Evolutionary conservation across 2,888 invertebrate genomes (phyloP), one percentile per base, ranked within the genome.

Genomic region (Harmothoe impar): DNA sequence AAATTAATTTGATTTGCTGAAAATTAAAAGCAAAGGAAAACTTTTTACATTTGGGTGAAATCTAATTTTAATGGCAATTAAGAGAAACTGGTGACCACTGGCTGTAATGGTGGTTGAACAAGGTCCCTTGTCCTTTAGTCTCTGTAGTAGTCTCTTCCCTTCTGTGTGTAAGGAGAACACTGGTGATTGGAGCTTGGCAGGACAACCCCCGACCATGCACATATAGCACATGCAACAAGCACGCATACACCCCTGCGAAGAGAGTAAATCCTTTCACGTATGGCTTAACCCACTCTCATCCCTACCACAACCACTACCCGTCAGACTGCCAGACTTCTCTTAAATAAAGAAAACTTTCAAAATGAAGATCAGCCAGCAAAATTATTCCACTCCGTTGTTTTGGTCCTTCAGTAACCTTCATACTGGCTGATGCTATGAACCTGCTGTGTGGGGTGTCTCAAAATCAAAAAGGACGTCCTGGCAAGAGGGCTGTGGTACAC

Each of bases 141-240:
- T n/a, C n/a, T n/a, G n/a, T n/a, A 43, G 3, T 43, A 43, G 43
- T 3, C 62, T n/a, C 62, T 62, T 3, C 62, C 62, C 62, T 62
- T 62, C 62, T 62, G 62, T 62, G 62, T 62, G 62, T n/a, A 62
- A 62, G 62, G 62, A 62, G 7, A n/a, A 20, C 62, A 1, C 23
- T 62, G 62, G n/a, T 62, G 62, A 62, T n/a, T 62, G 62, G n/a
- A 62, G 62, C 62, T 62, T 62, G 62, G 62, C 62, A n/a, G 62
- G 62, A 62, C 62, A 62, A n/a, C 62, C 62, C 17, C 23, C 15
- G 23, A 62, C 20, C 62, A 12, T 62, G 62, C 62, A 62, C 62
- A 20, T 43, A 7, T n/a, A 62, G 62, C 62, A 62, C 62, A 62
- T n/a, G n/a, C 62, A 62, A 43, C 20, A 52, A 3, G 23, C 62